A percentile compares a stretch with the other conserved stretches of the same genome.
phyloP scores from a whole-genome alignment of 2,797 vertebrate species.

The Adrianichthys oophorus region DNA sequence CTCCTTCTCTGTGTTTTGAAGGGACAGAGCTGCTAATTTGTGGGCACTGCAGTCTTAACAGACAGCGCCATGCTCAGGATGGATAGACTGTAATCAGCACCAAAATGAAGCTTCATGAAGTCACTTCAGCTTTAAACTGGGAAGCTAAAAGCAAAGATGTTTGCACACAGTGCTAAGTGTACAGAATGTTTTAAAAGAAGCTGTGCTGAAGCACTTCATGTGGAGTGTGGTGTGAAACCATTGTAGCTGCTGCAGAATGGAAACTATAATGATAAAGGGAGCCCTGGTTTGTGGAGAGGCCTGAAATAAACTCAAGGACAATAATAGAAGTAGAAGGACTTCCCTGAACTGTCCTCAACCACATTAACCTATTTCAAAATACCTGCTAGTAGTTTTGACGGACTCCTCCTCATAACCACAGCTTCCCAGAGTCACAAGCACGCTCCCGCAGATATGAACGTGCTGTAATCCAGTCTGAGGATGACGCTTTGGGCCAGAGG shows the following conservation, averaged over 20 bases:
- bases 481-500: slow-evolving; percentile 12
- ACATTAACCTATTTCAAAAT: slow-evolving; percentile 34
- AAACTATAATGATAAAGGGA: slow-evolving; percentile 41
- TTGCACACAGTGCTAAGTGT: slow-evolving; percentile 2
- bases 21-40: slow-evolving; percentile 62
- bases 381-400: slow-evolving; percentile 21
- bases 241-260: slow-evolving; percentile 22
- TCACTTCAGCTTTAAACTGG: slow-evolving; percentile 23
- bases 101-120: slow-evolving; percentile 20
- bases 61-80: slow-evolving; percentile 22
- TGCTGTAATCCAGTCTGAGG: background rate
- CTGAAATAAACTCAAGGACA: slow-evolving; percentile 41
- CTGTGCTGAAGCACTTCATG: slow-evolving; percentile 4
- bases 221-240: slow-evolving; percentile 18
- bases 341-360: slow-evolving; percentile 23
- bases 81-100: slow-evolving; percentile 54
- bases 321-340: slow-evolving; percentile 24
- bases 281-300: slow-evolving; percentile 12
- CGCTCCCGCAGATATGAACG: slow-evolving; percentile 2
- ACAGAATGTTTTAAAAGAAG: slow-evolving; percentile 1
- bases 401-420: background rate
- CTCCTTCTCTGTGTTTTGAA: slow-evolving; percentile 52
- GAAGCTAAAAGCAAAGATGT: slow-evolving; percentile 24
- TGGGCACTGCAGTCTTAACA: slow-evolving; percentile 62
- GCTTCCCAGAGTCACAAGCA: slow-evolving; percentile 1